Base-by-base conservation (phyloP, 2,797 vertebrate species). In the Nyctibius grandis region DNA sequence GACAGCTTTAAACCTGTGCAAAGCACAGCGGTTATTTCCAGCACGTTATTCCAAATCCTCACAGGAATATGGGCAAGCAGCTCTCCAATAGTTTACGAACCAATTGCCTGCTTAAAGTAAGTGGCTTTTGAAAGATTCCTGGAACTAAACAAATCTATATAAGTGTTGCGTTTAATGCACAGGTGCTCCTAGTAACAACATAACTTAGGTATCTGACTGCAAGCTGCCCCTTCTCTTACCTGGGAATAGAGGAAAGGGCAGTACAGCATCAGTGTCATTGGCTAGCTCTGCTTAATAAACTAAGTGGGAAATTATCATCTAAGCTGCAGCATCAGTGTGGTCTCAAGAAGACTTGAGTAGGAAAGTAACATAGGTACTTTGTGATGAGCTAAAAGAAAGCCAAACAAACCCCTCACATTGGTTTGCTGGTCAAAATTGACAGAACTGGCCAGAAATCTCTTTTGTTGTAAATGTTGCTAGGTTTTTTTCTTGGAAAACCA, bases 171-270 rank as follows among this genome's bases (percentile, higher is more conserved):
- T 28, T 75, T 67, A 75, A 61, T 28, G 23, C 63, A 75, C 1
- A n/a, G 29, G 42, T 36, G 34, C 21, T 89, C 34, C 26, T 31
- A 28, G 26, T 21, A 68, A 51, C 31, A 48, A 72, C 26, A 26
- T 6, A 25, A 38, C n/a, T 50, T 34, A 15, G 0, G 1, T 28
- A 33, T 15, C n/a, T 31, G 48, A 73, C 1, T 1, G 34, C 34
- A 63, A 53, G 10, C 21, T 74, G 38, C 21, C 21, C 40, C 40
- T 79, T 15, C 38, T 54, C n/a, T 20, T 22, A 47, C 28, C 34
- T 7, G 33, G 21, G n/a, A n/a, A 33, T 21, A 57, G 31, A 70
- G 59, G n/a, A 64, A 78, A 50, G 57, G 42, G 36, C 51, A 79
- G 51, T 7, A 33, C 9, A 36, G 26, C 36, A 61, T 31, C 76